Conservation (phyloP, 1,140 invertebrate genomes). For the Megalopta genalis region DNA sequence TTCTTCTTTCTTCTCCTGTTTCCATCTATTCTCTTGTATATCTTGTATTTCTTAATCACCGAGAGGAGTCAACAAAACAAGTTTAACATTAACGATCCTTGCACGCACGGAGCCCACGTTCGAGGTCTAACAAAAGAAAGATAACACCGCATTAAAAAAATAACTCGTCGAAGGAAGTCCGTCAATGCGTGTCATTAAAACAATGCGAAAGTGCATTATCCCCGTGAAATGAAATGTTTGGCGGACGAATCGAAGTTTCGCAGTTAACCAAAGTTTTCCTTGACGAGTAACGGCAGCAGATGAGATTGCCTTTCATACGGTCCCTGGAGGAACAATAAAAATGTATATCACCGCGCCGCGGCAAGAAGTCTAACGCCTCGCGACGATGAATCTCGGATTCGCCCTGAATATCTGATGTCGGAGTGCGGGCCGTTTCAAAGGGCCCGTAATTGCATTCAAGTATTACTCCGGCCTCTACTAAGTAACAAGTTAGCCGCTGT, state of each 20-base stretch:
- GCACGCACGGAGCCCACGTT: too few species aligned
- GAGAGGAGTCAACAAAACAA: too few species aligned
- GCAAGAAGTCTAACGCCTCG: constrained; percentile 7
- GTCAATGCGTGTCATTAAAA: too few species aligned
- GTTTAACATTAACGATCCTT: too few species aligned
- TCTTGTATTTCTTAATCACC: too few species aligned
- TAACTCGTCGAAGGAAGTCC: too few species aligned
- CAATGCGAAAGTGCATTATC: not conserved
- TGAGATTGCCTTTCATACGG: not conserved
- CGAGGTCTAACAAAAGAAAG: too few species aligned
- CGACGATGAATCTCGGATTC: constrained; percentile 33
- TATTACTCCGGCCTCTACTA: constrained; percentile 62
- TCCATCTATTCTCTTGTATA: too few species aligned
- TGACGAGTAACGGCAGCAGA: not conserved
- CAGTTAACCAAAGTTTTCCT: not conserved
- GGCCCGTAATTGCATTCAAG: constrained; percentile 70
- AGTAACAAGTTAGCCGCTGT: constrained; percentile 68
- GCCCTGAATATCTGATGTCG: constrained; percentile 37
- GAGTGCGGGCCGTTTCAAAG: constrained; percentile 60
- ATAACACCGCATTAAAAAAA: too few species aligned
- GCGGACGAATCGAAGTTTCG: not conserved
- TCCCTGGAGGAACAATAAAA: constrained; percentile 15
- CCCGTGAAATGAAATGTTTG: not conserved
- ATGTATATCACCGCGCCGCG: constrained; percentile 6
- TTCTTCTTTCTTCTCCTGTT: too few species aligned